A percentile compares a stretch with the other conserved stretches of the same genome.
Evolutionary conservation across 2,888 invertebrate species (phyloP).

Genomic region (Sphaerophoria rueppellii): DNA sequence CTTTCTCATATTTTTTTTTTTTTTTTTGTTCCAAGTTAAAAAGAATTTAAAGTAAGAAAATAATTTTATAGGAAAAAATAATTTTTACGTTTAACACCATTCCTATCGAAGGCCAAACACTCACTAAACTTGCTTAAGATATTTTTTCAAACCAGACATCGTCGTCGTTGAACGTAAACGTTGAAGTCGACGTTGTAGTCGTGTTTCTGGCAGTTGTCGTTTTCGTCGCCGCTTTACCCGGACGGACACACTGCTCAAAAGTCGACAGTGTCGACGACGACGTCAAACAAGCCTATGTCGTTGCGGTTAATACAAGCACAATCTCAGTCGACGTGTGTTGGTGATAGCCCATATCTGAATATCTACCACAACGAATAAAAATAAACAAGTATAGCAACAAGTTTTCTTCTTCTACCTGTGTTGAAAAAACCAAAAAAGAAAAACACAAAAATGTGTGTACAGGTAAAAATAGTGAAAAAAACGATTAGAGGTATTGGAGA

Average conservation of each 20-base stretch:
- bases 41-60: slow-evolving; percentile 10
- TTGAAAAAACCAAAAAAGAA: slow-evolving; percentile 18
- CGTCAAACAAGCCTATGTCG: slow-evolving; percentile 35
- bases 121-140: slow-evolving; percentile 81
- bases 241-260: slow-evolving; percentile 23
- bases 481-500: slow-evolving; percentile 59
- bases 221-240: slow-evolving; percentile 17
- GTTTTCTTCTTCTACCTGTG: slow-evolving; percentile 68
- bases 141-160: slow-evolving; percentile 74
- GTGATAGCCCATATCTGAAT: slow-evolving; percentile 41
- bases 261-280: slow-evolving; percentile 19
- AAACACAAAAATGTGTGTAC: slow-evolving; percentile 26
- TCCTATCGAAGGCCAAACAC: slow-evolving; percentile 82
- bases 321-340: slow-evolving; percentile 45
- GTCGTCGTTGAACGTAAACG: slow-evolving; percentile 37
- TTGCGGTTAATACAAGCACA: slow-evolving; percentile 53
- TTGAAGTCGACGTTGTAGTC: neutral
- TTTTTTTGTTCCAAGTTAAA: neutral
- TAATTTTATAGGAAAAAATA: neutral
- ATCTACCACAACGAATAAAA: slow-evolving; percentile 38
- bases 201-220: slow-evolving; percentile 32
- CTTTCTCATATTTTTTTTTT: slow-evolving; percentile 18
- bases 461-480: slow-evolving; percentile 42
- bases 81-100: slow-evolving; percentile 77
- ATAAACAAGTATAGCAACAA: slow-evolving; percentile 57